These are phyloP conservation scores for Sus scrofa DNA, from an alignment of 2,113 vertebrate species.

Conservation along the genomic window DNA sequence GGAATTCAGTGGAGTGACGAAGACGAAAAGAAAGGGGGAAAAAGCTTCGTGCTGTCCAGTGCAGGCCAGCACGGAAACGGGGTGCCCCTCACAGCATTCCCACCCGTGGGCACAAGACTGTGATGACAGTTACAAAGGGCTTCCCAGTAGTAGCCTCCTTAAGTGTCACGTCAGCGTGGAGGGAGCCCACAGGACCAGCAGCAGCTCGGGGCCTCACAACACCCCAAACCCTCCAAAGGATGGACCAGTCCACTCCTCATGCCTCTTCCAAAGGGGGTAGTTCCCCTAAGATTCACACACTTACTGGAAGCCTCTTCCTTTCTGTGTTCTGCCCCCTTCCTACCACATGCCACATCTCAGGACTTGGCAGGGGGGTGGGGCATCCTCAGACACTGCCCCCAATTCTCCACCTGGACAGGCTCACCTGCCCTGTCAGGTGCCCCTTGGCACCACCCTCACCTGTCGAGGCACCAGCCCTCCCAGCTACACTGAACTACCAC, in stretches of 20 bases:
- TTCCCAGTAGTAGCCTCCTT: rapidly evolving
- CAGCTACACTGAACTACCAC: background rate
- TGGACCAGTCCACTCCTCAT: rapidly evolving
- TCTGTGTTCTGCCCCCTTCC: background rate
- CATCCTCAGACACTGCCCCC: rapidly evolving
- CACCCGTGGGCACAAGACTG: rapidly evolving
- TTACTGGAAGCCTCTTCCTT: rapidly evolving
- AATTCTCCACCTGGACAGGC: rapidly evolving
- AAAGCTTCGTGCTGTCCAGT: rapidly evolving
- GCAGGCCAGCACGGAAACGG: background rate
- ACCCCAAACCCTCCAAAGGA: rapidly evolving
- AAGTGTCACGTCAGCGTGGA: rapidly evolving
- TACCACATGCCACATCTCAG: rapidly evolving
- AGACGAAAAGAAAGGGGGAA: rapidly evolving
- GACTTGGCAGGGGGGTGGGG: rapidly evolving
- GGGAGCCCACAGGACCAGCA: rapidly evolving
- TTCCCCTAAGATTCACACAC: rapidly evolving
- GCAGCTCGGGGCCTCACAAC: background rate
- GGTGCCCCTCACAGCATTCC: rapidly evolving
- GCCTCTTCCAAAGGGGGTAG: background rate
- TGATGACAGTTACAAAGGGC: rapidly evolving
- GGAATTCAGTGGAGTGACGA: rapidly evolving
- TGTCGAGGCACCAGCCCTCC: background rate
- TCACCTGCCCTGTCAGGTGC: rapidly evolving
- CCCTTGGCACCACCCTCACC: too few species aligned